These are phyloP conservation scores for Wasmannia auropunctata DNA, from an alignment of 1,140 invertebrate genomes.

Conservation along the genomic window DNA sequence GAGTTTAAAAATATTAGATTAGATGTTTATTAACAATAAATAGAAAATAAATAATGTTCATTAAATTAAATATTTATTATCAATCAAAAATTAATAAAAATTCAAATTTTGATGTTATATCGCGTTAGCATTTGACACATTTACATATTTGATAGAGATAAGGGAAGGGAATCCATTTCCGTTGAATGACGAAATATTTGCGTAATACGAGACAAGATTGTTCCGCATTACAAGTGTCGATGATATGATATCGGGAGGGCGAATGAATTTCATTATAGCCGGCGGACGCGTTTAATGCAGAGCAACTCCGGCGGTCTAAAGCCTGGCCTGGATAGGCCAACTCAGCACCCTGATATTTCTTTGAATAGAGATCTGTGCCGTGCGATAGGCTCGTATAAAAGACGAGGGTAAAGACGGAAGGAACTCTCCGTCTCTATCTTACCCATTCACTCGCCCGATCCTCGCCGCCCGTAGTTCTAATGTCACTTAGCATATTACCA, in stretches of 20 bases:
- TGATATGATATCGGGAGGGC: conserved; percentile 64
- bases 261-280: conserved; percentile 71
- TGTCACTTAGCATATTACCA: conserved; percentile 48
- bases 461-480: conserved; percentile 59
- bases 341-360: conserved; percentile 80
- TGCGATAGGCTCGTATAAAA: conserved; percentile 71
- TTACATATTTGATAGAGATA: background rate
- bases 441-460: conserved; percentile 34
- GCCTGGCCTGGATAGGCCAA: conserved; percentile 71
- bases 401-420: conserved; percentile 54
- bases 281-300: conserved; percentile 65
- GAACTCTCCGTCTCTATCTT: conserved; percentile 67
- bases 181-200: conserved; percentile 16
- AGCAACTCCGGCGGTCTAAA: conserved; percentile 54
- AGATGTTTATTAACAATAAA: background rate
- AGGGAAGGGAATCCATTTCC: background rate
- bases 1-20: background rate
- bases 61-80: background rate
- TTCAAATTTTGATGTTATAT: background rate
- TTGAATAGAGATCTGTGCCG: conserved; percentile 80
- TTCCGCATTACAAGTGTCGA: conserved; percentile 38
- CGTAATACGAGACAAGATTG: conserved; percentile 31
- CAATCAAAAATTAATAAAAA: background rate
- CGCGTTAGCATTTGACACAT: background rate
- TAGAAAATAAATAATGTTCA: background rate